Percentiles rank a stretch among this genome's conserved stretches.
These are phyloP conservation scores for Zosterops borbonicus DNA, from an alignment of 2,113 vertebrate genomes.

Conservation along the genomic window DNA sequence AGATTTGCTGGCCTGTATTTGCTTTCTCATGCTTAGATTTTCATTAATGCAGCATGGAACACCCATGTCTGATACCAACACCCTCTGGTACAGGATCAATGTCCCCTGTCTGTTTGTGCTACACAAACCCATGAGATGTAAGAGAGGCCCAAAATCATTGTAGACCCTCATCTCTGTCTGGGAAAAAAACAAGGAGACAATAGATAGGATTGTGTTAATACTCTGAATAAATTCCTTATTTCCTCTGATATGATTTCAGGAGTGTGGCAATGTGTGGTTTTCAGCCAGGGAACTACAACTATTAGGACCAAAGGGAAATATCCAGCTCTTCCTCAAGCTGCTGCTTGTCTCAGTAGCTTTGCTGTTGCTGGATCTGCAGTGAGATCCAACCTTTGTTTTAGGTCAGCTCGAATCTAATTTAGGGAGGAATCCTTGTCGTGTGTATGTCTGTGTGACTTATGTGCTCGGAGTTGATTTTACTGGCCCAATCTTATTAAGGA, in stretches of 20 bases:
- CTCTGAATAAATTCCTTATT: neutral
- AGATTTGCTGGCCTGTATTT: neutral
- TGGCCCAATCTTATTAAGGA: conserved; percentile 70
- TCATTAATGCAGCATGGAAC: neutral
- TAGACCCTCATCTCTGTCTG: neutral
- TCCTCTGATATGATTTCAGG: neutral
- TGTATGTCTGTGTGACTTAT: conserved; percentile 71
- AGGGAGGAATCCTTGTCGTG: conserved; percentile 32
- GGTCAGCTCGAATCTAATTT: conserved; percentile 66
- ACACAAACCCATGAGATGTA: fast-evolving
- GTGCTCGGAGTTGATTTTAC: conserved; percentile 57
- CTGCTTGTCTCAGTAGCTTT: neutral
- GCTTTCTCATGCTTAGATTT: neutral
- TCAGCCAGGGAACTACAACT: neutral
- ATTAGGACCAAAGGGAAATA: neutral
- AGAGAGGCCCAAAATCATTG: neutral
- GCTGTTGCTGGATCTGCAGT: neutral
- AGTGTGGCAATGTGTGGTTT: neutral
- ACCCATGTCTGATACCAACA: neutral
- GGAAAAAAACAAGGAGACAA: neutral
- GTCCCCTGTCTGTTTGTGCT: neutral
- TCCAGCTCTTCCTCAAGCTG: neutral
- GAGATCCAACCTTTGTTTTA: conserved; percentile 55
- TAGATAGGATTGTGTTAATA: neutral
- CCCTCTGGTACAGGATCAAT: neutral